Evolutionary conservation across 2,888 invertebrate genomes (phyloP).

Genomic region (Agrypnus murinus): DNA sequence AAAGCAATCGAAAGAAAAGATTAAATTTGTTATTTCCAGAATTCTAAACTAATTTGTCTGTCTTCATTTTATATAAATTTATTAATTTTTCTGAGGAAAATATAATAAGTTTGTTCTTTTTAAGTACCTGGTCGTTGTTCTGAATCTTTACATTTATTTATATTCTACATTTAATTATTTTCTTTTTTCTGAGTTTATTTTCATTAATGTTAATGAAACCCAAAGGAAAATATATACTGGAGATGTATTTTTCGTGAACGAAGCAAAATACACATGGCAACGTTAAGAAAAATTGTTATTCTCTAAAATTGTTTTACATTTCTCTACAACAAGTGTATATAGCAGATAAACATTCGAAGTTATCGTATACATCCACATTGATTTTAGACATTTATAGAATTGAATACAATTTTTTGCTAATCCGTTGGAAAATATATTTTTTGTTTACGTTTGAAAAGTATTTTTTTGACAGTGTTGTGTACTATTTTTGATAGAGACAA

Average conservation of each 20-base stretch:
- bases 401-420: not conserved
- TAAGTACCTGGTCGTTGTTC: no score
- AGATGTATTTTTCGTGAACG: not conserved
- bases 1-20: no score
- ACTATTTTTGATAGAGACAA: no score
- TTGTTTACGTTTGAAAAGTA: no score
- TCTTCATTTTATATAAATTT: no score
- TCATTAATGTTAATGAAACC: not conserved
- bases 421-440: no score
- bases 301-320: not conserved
- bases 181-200: not conserved
- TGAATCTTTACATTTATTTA: not conserved
- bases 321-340: not conserved
- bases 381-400: not conserved
- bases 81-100: no score
- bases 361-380: not conserved
- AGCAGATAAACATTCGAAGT: slow-evolving; percentile 9
- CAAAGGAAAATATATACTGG: not conserved
- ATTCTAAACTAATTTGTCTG: no score
- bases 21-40: no score
- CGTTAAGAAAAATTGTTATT: slow-evolving; percentile 11
- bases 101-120: no score
- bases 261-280: not conserved
- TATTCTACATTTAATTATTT: slow-evolving; percentile 2
- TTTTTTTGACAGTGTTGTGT: no score